These are phyloP conservation scores for Himalopsyche japonica DNA, from an alignment of 2,888 invertebrate genomes.

Conservation along the genomic window DNA sequence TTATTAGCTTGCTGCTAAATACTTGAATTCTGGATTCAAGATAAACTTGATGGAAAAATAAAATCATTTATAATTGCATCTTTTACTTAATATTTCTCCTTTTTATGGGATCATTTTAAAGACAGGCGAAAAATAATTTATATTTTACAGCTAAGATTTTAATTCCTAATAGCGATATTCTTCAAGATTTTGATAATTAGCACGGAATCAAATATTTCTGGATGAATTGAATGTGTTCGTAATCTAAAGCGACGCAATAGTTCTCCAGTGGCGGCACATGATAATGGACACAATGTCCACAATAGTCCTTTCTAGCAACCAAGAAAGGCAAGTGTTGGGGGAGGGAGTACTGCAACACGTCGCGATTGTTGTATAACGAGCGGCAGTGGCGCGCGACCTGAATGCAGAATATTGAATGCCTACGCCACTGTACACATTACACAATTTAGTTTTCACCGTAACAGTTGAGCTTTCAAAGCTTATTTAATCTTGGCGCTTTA, in stretches of 20 bases:
- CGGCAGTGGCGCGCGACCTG: not conserved
- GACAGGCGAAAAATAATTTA: too few relatives aligned
- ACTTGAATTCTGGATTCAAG: too few relatives aligned
- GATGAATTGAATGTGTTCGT: not conserved
- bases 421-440: not conserved
- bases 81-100: too few relatives aligned
- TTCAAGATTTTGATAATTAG: too few relatives aligned
- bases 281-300: not conserved
- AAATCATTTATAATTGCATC: too few relatives aligned
- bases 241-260: not conserved
- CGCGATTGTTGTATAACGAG: conserved; percentile 1
- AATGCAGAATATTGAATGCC: not conserved
- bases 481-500: too few relatives aligned
- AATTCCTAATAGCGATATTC: too few relatives aligned
- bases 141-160: too few relatives aligned
- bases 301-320: not conserved
- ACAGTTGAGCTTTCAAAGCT: not conserved
- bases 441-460: not conserved
- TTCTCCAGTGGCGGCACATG: not conserved
- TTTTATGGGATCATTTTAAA: too few relatives aligned
- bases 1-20: too few relatives aligned
- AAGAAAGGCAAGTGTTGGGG: not conserved
- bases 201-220: too few relatives aligned
- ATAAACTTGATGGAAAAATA: too few relatives aligned
- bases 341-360: not conserved